Base-by-base conservation (phyloP, 2,113 vertebrate species). In the Psittacula cyanocephala region DNA sequence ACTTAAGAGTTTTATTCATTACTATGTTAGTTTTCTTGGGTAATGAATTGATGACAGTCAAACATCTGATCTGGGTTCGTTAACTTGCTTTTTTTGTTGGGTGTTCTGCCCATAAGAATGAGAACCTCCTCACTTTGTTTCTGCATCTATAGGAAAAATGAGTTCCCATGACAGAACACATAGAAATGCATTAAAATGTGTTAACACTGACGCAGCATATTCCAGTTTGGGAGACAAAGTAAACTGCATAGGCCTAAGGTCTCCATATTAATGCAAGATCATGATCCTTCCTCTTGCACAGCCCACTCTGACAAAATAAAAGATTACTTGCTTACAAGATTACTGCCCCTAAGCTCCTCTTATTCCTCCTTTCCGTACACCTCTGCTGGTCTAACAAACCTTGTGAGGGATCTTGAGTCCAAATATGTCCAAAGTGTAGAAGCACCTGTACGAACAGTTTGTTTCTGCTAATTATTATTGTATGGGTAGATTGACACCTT, bases 131-230 rank as follows among this genome's bases (percentile, higher is more conserved):
- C 23, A 20, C 9, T 74, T 79, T 29, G 49, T 65, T 90, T 88
- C 33, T 84, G 28, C 1, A 2, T 9, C 9, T 60, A 5, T 35
- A 33, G 29, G 17, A 50, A 74, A 82, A 20, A 59, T 65, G 16
- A 67, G 0, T 12, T 68, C 2, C 44, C 7, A 6, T 43, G 31
- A 5, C 14, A 63, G 15, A 39, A 39, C 3, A 7, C 6, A 13
- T 1, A 81, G 33, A 59, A 68, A 82, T 69, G 39, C 4, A 41
- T 47, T 46, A 83, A 57, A 70, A 67, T 25, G 2, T 15, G 14
- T 35, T 89, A 68, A 29, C 0, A 0, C 8, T 55, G 52, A 10
- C 43, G 25, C 13, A 37, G 25, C 9, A 14, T 74, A 29, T 69
- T 79, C 47, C 33, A 17, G 11, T 69, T 59, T 29, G 16, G 18